Base-by-base conservation (phyloP, 2,888 invertebrate genomes). In the Tuta absoluta region DNA sequence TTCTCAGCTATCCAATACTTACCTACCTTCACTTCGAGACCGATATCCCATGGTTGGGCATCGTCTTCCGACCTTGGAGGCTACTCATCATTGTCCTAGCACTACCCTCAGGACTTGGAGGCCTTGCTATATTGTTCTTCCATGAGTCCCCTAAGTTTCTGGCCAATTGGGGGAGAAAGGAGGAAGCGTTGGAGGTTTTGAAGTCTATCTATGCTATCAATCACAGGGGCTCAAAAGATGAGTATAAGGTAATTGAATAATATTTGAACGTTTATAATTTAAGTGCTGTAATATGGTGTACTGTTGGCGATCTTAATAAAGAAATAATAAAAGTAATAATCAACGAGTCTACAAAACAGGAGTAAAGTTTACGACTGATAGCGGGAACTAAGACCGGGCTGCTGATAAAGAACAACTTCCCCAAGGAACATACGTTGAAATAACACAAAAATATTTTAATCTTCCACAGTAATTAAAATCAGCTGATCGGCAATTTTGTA, bases 81-180 rank as follows among this genome's bases (percentile, higher is more conserved):
- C 76, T 96, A 14, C 93, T 96, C 62, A 84, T 96, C 24, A 89
- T 95, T 0, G 77, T 86, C 0, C 72, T 89, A 48, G 85, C 89
- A 0, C 48, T 91, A 14, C 91, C 91, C 0, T 77, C 82, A 10
- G 90, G 89, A 0, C 51, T 94, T 0, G 93, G 95, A 61, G 93
- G 93, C 0, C 17, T 94, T 0, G 91, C 93, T 8, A 86, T 95
- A 14, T 85, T 91, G 51, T 90, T 91, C 68, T 92, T 95, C 74
- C 95, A 96, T 0, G 97, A 97, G 80, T 96, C 95, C 63, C 97
- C 97, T 0, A 96, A 96, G 79, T 97, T 95, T 78, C 87, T 95
- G 62, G 91, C 94, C 19, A 93, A 94, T 33, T 93, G 93, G 68
- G 95, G 95, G 0, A 87, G 92, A 67, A 86, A 89, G 0, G 92